Evolutionary conservation across 2,888 invertebrate species (phyloP).

Genomic region (Stenchaetothrips biformis): DNA sequence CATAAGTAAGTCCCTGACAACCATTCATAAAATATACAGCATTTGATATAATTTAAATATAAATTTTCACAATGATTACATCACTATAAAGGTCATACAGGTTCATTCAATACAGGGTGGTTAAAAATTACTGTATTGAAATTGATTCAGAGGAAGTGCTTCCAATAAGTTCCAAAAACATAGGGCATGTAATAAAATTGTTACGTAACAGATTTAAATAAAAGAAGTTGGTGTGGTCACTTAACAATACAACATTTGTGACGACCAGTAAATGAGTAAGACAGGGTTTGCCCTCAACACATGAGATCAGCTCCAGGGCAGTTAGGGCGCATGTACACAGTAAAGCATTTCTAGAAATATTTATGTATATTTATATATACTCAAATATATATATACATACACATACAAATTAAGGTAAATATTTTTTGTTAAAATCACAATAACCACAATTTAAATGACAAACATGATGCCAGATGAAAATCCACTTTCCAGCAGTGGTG

Average conservation of each 20-base stretch:
- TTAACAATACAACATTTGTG: background rate
- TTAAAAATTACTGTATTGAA: background rate
- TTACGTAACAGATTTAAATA: background rate
- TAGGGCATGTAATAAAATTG: background rate
- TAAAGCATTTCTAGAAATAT: background rate
- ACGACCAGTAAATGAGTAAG: background rate
- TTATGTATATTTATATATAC: background rate
- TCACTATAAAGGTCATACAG: background rate
- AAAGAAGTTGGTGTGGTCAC: background rate
- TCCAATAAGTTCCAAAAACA: background rate
- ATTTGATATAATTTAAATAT: slow-evolving; percentile 25
- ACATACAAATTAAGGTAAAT: background rate
- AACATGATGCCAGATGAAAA: background rate
- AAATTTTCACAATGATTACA: slow-evolving; percentile 9
- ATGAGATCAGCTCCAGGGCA: slow-evolving; percentile 9
- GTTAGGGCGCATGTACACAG: slow-evolving; percentile 15
- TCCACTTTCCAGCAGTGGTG: slow-evolving; percentile 24
- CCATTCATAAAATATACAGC: slow-evolving; percentile 22
- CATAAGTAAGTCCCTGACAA: slow-evolving; percentile 18
- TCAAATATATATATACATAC: background rate
- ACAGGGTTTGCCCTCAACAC: background rate
- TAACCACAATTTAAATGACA: background rate
- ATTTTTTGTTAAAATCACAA: slow-evolving; percentile 3
- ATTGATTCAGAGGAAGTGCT: background rate
- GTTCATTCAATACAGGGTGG: background rate